Evolutionary conservation across 2,888 invertebrate species (phyloP), one percentile per base, ranked within the genome.

Genomic region (Tinea pellionella): DNA sequence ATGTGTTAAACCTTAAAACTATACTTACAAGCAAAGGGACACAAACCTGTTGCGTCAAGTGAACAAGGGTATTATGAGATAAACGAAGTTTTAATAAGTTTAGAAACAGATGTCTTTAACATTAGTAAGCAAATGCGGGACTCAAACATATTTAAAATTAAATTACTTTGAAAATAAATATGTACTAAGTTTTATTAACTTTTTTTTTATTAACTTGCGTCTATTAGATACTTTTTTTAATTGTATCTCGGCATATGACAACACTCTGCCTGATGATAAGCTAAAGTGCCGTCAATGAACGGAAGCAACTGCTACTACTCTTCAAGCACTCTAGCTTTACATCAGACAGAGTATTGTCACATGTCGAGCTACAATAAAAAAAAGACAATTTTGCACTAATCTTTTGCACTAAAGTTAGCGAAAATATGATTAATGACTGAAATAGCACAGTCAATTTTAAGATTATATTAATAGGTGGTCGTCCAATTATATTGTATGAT

Each of bases 61-160:
- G 55, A 12, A 37, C 24, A 18, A 24, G 32, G 29, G 18, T 24
- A 57, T 32, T 29, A 32, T n/a, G 11, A 55, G 55, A 55, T 55
- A 29, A 55, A 55, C 4, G 11, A 57, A 57, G 32, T 57, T 57
- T 32, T 57, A 57, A 57, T n/a, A 30, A 57, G 32, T 32, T 57
- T 57, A n/a, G 53, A 57, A 16, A 32, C 57, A 57, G 32, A 29
- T 57, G 57, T 24, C 19, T 9, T 32, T 32, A 13, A 29, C 13
- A 15, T 57, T 57, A 57, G 30, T 32, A 32, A n/a, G n/a, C n/a
- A n/a, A n/a, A n/a, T 57, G 57, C 57, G 53, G 53, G 53, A 53
- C 24, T 9, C 15, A 51, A 1, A 2, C 29, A 32, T 32, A 32
- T 30, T 15, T 32, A 4, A 32, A 57, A 57, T 57, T 57, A 57